A percentile compares a stretch with the other conserved stretches of the same genome.
phyloP scores from a whole-genome alignment of 2,888 invertebrate species.

The Leptinotarsa rubiginosa region DNA sequence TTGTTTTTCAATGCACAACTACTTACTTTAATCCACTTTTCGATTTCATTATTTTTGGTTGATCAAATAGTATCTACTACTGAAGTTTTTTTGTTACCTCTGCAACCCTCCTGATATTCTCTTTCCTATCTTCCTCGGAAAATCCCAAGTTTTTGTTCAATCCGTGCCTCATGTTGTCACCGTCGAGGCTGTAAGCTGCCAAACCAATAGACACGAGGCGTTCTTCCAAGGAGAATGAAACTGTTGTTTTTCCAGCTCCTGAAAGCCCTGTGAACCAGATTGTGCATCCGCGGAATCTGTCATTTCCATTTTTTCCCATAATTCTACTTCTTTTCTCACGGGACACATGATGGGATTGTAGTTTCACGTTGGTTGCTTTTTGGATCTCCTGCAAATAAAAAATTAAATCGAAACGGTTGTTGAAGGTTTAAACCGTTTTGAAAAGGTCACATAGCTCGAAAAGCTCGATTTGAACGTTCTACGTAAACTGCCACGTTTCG shows the following conservation, averaged over 20 bases:
- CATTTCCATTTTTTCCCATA: slow-evolving; percentile 75
- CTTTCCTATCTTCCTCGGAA: slow-evolving; percentile 90
- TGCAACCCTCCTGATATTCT: slow-evolving; percentile 94
- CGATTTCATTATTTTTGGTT: too few species aligned
- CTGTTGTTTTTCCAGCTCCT: slow-evolving; percentile 97
- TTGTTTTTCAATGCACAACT: too few species aligned
- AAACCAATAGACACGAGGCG: slow-evolving; percentile 87
- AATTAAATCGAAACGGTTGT: background rate
- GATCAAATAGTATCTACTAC: too few species aligned
- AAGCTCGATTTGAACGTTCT: too few species aligned
- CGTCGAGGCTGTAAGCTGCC: slow-evolving; percentile 94
- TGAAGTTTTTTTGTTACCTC: slow-evolving; percentile 67
- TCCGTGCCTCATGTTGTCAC: slow-evolving; percentile 92
- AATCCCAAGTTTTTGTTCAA: slow-evolving; percentile 95
- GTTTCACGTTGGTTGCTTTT: slow-evolving; percentile 87
- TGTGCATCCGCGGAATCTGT: slow-evolving; percentile 93
- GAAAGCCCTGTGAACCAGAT: slow-evolving; percentile 92
- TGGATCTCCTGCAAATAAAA: slow-evolving; percentile 65
- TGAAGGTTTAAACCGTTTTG: too few species aligned
- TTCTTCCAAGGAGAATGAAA: slow-evolving; percentile 95
- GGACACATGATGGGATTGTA: slow-evolving; percentile 92
- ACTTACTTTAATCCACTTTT: too few species aligned
- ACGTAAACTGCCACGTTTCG: too few species aligned
- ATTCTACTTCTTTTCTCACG: slow-evolving; percentile 90
- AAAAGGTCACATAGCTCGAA: too few species aligned